Evolutionary conservation across 2,797 vertebrate genomes (phyloP), one percentile per base, ranked within the genome.

Genomic region (Hemibagrus guttatus): DNA sequence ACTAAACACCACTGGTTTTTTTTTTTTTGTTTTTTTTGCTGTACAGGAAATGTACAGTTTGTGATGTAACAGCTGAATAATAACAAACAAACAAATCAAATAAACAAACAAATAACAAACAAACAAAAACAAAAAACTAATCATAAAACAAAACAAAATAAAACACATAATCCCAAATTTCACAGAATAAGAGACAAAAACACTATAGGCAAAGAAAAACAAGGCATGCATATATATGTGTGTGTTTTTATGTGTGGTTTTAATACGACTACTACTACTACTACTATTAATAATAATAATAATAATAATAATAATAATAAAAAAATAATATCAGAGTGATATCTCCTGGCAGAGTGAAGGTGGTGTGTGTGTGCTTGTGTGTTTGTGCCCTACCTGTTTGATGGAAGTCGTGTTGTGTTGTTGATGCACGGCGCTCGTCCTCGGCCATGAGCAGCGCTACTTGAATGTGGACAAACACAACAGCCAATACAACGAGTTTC

Each of bases 371-470:
- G 35, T 39, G 35, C 4, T 1, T 39, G 35, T 56, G 14, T 61
- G 39, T 80, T 26, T 61, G 56, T 81, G 9, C 7, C 8, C 46
- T 49, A 81, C 78, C 78, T 63, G 78, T 26, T 39, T 80, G 78
- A 42, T 1, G 14, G 52, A 12, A 58, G 28, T 19, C 21, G 8
- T 0, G 3, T 13, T 35, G 52, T 1, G 56, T 42, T 61, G 56
- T 11, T 26, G 78, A 61, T 80, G 58, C 23, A 46, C 7, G 11
- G 13, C 3, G 23, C 23, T 63, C 35, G 63, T 81, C 35, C 39
- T 81, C 58, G 3, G 23, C 58, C 35, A 11, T n/a, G 39, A 46
- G 23, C 58, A 80, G 23, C 2, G 9, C 21, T 59, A 39, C 31
- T 3, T 80, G 31, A 42, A 80, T 35, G 31, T 1, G 39, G 58